Percentiles rank a stretch among this genome's conserved stretches.
Conservation (phyloP, 2,888 invertebrate species). For the Stenodema calcarata region DNA sequence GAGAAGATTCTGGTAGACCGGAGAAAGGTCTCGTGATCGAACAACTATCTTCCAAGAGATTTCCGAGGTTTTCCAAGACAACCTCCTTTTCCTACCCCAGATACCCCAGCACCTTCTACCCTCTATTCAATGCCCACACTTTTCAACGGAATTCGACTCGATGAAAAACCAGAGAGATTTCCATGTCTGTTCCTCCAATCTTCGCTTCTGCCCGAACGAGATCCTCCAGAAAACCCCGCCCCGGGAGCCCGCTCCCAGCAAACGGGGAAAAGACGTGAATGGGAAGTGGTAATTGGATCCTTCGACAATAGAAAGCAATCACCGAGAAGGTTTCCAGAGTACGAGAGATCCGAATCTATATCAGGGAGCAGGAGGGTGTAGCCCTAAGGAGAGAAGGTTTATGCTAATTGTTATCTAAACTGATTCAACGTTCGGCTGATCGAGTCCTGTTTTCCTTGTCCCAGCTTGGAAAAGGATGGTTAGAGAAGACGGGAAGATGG, state of each 20-base stretch:
- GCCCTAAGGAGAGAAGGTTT: not conserved
- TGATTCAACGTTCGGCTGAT: not conserved
- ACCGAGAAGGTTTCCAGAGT: not conserved
- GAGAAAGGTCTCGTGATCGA: not conserved
- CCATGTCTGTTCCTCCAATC: not conserved
- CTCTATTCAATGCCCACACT: not conserved
- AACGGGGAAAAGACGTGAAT: not conserved
- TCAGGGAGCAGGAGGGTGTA: too few relatives aligned
- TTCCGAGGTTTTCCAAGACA: not conserved
- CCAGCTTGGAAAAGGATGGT: not conserved
- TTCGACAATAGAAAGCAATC: constrained; percentile 40
- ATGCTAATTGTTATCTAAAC: constrained; percentile 26
- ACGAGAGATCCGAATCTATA: constrained; percentile 4
- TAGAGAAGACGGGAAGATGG: not conserved
- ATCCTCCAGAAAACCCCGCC: not conserved
- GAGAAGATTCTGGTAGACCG: not conserved
- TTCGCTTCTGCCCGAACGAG: not conserved
- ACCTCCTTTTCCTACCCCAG: not conserved
- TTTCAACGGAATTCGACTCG: not conserved
- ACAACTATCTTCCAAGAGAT: not conserved
- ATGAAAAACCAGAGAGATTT: not conserved
- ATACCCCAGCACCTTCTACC: not conserved
- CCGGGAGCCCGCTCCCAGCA: not conserved
- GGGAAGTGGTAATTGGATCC: constrained; percentile 41
- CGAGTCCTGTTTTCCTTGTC: not conserved